Evolutionary conservation across 2,797 vertebrate species (phyloP), one percentile per base, ranked within the genome.

Genomic region (Podargus strigoides): DNA sequence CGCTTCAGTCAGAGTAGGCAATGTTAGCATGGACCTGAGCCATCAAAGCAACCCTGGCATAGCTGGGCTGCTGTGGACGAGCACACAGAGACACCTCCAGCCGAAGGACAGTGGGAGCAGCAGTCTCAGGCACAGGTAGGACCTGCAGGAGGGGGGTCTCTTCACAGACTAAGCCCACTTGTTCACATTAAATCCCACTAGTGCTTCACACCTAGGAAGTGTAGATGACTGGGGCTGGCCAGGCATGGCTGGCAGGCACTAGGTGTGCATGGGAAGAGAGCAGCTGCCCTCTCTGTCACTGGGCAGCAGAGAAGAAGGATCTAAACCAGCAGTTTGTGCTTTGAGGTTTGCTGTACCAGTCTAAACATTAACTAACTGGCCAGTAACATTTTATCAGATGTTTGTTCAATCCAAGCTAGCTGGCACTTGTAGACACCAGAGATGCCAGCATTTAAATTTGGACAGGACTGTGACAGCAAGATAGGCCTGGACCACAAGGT

Each of bases 121-220:
- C 32, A 56, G 44, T 15, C 46, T 55, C 4, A 0, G 4, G 4
- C 1, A 1, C 10, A 53, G 21, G 14, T 26, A 62, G 20, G 32
- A 80, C 36, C 56, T 80, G 44, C 53, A 52, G 28, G 44, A 74
- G 7, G 9, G 9, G 12, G 6, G 14, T 49, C 37, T 55, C 59
- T 53, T 74, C 47, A 55, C 47, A 77, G 68, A 10, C 23, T 27
- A 47, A 72, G 41, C 13, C 47, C 36, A 36, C 28, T 53, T 26
- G 20, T 41, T 52, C 50, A n/a, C 21, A 34, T 18, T 23, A 66
- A 49, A 36, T 63, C 62, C 41, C 55, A 22, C 37, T 15, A 4
- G 30, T 47, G 47, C 64, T 53, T 47, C 53, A 41, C 15, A 9
- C 12, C 7, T 4, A 66, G n/a, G 15, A 74, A 14, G 19, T 2